These are phyloP conservation scores for Tragelaphus imberbis DNA, from an alignment of 2,113 vertebrate genomes.

Conservation along the genomic window DNA sequence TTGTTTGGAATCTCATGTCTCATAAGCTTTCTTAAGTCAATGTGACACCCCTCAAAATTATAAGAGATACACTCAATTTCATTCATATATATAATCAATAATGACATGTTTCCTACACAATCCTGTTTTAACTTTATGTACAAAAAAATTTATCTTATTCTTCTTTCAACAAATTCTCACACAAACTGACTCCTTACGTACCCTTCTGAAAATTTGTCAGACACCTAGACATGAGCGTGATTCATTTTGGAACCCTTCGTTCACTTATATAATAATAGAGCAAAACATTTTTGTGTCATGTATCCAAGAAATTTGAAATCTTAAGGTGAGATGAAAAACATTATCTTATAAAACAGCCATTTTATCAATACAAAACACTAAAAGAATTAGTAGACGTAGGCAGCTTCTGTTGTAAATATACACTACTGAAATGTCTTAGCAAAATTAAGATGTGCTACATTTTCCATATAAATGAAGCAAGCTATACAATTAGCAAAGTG, in stretches of 20 bases:
- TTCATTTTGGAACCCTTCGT: not conserved
- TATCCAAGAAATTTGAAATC: constrained; percentile 31
- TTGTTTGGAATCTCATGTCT: not conserved
- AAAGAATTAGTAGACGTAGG: not conserved
- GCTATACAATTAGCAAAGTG: not conserved
- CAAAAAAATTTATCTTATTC: not conserved
- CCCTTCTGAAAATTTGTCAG: not conserved
- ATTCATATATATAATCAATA: not conserved
- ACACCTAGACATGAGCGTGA: not conserved
- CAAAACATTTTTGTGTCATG: not conserved
- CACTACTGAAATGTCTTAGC: constrained; percentile 42
- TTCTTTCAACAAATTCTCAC: not conserved
- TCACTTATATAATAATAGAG: constrained; percentile 2
- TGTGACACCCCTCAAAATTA: not conserved
- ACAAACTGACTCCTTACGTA: not conserved
- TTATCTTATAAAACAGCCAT: constrained; percentile 42
- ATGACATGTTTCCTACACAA: not conserved
- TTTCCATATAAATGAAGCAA: not conserved
- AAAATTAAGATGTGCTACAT: constrained; percentile 11
- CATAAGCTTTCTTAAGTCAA: not conserved
- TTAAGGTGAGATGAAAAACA: constrained; percentile 50
- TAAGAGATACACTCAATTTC: not conserved
- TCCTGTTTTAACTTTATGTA: not conserved
- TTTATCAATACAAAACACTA: constrained; percentile 19
- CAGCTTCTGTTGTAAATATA: not conserved